These are phyloP conservation scores for Artibeus lituratus DNA, from an alignment of 2,797 vertebrate species.

Conservation along the genomic window DNA sequence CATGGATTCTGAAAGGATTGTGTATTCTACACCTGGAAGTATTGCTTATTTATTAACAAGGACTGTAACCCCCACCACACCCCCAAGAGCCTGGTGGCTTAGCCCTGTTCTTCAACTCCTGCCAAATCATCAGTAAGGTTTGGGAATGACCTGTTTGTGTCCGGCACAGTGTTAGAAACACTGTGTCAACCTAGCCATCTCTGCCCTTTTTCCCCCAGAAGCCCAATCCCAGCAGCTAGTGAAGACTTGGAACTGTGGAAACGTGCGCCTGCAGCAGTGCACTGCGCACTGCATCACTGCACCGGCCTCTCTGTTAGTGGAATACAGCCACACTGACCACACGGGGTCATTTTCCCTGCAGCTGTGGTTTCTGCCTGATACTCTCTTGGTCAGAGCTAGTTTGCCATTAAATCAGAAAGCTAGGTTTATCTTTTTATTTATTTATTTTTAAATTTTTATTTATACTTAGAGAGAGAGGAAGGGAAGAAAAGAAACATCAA, in stretches of 20 bases:
- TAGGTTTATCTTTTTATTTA: constrained; percentile 27
- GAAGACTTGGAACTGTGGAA: neutral
- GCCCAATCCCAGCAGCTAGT: neutral
- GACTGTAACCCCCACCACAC: neutral
- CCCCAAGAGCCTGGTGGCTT: neutral
- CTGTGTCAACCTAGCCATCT: neutral
- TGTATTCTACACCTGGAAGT: neutral
- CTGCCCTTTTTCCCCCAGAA: neutral
- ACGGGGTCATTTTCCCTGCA: neutral
- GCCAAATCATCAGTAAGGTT: neutral
- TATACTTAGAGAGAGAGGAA: too few species aligned
- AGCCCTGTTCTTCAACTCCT: neutral
- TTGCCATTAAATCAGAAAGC: neutral
- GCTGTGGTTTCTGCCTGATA: neutral
- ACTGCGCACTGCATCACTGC: neutral
- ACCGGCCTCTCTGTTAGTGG: neutral
- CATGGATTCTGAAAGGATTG: neutral
- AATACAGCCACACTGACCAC: neutral
- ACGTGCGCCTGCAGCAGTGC: neutral
- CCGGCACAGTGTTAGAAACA: neutral
- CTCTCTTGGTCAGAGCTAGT: neutral
- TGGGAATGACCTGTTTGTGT: neutral
- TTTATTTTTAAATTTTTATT: too few species aligned
- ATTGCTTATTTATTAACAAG: neutral
- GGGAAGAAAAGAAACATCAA: too few species aligned